These are phyloP conservation scores for Muscicapa striata DNA, from an alignment of 2,797 vertebrate genomes.

Conservation along the genomic window DNA sequence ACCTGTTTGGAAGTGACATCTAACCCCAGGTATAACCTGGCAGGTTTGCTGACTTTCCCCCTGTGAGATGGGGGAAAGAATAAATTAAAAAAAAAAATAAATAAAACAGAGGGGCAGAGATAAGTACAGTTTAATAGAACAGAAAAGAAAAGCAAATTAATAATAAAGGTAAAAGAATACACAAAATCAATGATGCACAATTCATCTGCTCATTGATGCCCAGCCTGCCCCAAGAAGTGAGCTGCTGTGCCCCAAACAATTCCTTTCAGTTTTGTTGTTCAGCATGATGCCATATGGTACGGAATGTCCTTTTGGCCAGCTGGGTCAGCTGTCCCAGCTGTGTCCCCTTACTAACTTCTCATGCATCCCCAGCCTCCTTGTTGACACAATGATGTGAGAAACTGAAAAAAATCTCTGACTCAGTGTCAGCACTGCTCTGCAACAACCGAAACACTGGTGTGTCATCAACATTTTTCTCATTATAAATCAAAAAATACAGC, in stretches of 20 bases:
- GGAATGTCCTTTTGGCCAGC: neutral
- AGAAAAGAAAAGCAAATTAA: neutral
- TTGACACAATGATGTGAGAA: neutral
- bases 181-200: neutral
- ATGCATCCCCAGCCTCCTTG: neutral
- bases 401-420: neutral
- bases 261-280: neutral
- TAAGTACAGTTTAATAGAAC: neutral
- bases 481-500: neutral
- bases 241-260: neutral
- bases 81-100: neutral
- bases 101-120: neutral
- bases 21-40: neutral
- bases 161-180: neutral
- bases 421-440: neutral
- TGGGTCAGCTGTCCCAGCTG: neutral
- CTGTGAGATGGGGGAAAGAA: accelerated
- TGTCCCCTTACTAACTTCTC: neutral
- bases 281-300: too few relatives aligned
- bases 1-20: neutral
- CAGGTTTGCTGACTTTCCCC: neutral
- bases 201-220: neutral
- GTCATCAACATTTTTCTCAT: neutral
- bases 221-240: neutral
- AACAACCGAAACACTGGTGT: neutral